Base-by-base conservation (phyloP, 2,888 invertebrate species). In the Tenthredo notha region DNA sequence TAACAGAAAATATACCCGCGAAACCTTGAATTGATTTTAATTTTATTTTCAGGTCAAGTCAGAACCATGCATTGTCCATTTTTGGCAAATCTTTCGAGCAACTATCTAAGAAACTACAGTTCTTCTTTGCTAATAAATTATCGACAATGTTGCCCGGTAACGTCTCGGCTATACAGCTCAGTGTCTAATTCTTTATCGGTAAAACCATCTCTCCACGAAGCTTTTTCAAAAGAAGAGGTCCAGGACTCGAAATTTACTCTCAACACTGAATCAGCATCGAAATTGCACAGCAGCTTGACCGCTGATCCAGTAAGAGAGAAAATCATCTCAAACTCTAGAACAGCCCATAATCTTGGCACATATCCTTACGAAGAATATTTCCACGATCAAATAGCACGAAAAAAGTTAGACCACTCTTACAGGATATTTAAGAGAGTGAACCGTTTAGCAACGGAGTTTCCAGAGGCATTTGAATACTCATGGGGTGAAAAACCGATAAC, bases 351-450 rank as follows among this genome's bases (percentile, higher is more conserved):
- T 33, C 29, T 33, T 1, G 67, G 90, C 82, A 91, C 93, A 2
- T 98, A 98, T 93, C 95, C 95, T 3, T 99, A 99, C 92, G 98
- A 98, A 89, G 95, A 96, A 78, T 98, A 98, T 93, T 99, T 99
- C 94, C 95, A 97, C 90, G 96, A 97, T 84, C 97, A 98, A 94
- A 98, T 99, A 88, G 96, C 96, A 94, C 97, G 96, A 86, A 99
- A 99, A 94, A 99, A 99, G 94, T 95, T 96, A 88, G 99, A 99
- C 93, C 98, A 98, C 94, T 98, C 98, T 0, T 99, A 99, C 94
- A 96, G 99, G 43, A 96, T 99, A 87, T 99, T 99, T 94, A 98
- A 98, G 92, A 98, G 98, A 92, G 99, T 99, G 1, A 97, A 98
- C 90, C 96, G 99, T 0, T 94, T 98, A 87, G 98, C 98, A 6